Evolutionary conservation across 1,140 invertebrate genomes (phyloP), one percentile per base, ranked within the genome.

Genomic region (Reticulitermes speratus): DNA sequence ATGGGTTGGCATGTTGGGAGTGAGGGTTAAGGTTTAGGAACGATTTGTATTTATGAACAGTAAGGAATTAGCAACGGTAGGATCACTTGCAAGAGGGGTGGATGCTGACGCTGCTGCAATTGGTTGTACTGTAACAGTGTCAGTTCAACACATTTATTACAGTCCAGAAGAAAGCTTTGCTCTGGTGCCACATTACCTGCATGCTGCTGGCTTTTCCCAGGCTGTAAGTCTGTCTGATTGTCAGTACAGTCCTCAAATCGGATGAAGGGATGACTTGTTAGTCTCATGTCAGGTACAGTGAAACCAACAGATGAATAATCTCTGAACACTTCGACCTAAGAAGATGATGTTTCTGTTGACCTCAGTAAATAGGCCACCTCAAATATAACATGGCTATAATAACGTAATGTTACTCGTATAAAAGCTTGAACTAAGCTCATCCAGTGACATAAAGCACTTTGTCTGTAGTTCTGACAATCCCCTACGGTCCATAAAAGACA

Each of bases 31-130:
- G 69, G 87, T 85, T 88, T 86, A 86, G 65, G 88, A 84, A 32
- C 93, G 91, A 89, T 94, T 69, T 69, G 65, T 5, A 25, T 1
- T 69, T 69, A 69, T 30, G 19, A 69, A 69, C 12, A 25, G n/a
- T n/a, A 87, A 85, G 52, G 88, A 86, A 38, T 93, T 91, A 89
- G 93, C 93, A 89, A 87, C 86, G 75, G 88, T 84, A 32, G 93
- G 91, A 89, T 94, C 93, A 89, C 93, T 94, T 82, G 91, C 90
- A n/a, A 93, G 91, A 9, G 93, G 9, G 92, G 91, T 87, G 92
- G 91, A 84, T 91, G 90, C 86, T 91, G 90, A 87, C 90, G 90
- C 32, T 90, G 87, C 19, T 59, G 85, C 87, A 91, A 91, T 90
- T 93, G 90, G 48, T 86, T 85, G 87, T 90, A 92, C 90, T 92